A percentile compares a stretch with the other conserved stretches of the same genome.
These are phyloP conservation scores for Lymantria dispar DNA, from an alignment of 2,888 invertebrate genomes.

Conservation along the genomic window DNA sequence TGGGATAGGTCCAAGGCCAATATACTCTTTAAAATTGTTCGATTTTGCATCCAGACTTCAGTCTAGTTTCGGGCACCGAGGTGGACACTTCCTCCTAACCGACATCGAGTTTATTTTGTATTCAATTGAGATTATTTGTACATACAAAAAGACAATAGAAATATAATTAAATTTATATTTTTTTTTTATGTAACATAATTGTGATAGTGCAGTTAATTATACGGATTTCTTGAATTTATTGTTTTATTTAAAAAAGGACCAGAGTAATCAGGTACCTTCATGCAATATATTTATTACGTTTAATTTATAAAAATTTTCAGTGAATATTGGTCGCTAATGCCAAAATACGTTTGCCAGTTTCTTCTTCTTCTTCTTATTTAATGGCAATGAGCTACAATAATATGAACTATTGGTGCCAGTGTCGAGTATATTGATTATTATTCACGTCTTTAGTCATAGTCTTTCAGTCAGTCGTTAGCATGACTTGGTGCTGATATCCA, in stretches of 20 bases:
- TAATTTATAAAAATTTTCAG: no score
- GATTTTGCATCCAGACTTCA: constrained; percentile 72
- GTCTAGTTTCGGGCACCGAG: constrained; percentile 69
- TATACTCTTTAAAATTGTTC: constrained; percentile 72
- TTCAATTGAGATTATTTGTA: constrained; percentile 56
- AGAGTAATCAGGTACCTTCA: constrained; percentile 11
- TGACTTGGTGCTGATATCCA: no score
- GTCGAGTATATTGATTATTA: no score
- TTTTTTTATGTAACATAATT: background rate
- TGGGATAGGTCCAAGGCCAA: constrained; percentile 70
- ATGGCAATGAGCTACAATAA: no score
- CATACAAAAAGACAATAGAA: constrained; percentile 60
- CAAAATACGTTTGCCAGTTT: no score
- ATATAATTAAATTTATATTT: constrained; percentile 5
- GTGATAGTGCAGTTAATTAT: background rate
- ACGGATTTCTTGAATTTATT: background rate
- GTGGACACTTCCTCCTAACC: constrained; percentile 57
- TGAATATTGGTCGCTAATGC: no score
- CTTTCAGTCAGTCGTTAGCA: no score
- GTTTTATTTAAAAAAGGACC: constrained; percentile 10
- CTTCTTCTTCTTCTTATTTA: no score
- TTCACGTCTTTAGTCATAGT: no score
- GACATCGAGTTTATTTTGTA: constrained; percentile 20
- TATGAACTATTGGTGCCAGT: no score
- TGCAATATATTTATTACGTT: no score